These are phyloP conservation scores for Drosophila burlai DNA, from an alignment of 1,140 invertebrate species.

Conservation along the genomic window DNA sequence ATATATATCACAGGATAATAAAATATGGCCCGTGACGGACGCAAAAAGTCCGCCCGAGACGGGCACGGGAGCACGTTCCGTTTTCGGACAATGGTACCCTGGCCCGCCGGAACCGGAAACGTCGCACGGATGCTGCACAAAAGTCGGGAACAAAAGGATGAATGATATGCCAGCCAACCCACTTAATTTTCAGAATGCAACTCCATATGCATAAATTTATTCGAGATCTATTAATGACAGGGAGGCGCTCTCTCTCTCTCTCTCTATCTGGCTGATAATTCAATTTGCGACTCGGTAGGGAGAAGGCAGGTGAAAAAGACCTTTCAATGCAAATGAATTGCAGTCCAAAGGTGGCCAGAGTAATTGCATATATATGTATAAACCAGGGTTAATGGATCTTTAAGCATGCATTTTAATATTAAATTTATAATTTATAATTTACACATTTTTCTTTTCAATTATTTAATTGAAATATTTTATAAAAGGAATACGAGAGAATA, in stretches of 20 bases:
- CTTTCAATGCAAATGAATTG: slow-evolving; percentile 41
- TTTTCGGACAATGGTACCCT: slow-evolving; percentile 35
- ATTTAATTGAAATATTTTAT: neutral
- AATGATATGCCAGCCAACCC: slow-evolving; percentile 17
- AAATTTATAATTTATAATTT: no score
- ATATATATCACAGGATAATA: slow-evolving; percentile 34
- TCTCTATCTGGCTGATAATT: slow-evolving; percentile 46
- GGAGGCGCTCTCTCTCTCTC: neutral
- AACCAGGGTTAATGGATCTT: neutral
- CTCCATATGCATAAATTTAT: slow-evolving; percentile 38
- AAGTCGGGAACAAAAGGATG: slow-evolving; percentile 57
- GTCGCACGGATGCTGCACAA: slow-evolving; percentile 42
- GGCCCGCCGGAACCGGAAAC: slow-evolving; percentile 56
- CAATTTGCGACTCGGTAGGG: slow-evolving; percentile 45
- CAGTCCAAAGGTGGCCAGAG: slow-evolving; percentile 3
- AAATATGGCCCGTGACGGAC: slow-evolving; percentile 42
- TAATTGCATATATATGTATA: slow-evolving; percentile 28
- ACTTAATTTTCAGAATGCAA: slow-evolving; percentile 28
- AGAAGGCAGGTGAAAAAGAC: slow-evolving; percentile 37
- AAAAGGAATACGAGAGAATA: no score
- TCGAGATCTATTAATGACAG: slow-evolving; percentile 17
- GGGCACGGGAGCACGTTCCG: slow-evolving; percentile 16
- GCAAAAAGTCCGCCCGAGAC: slow-evolving; percentile 30
- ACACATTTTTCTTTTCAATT: neutral
- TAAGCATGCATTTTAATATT: neutral